These are phyloP conservation scores for Psix sp. DNA, from an alignment of 1,140 invertebrate species.

Conservation along the genomic window DNA sequence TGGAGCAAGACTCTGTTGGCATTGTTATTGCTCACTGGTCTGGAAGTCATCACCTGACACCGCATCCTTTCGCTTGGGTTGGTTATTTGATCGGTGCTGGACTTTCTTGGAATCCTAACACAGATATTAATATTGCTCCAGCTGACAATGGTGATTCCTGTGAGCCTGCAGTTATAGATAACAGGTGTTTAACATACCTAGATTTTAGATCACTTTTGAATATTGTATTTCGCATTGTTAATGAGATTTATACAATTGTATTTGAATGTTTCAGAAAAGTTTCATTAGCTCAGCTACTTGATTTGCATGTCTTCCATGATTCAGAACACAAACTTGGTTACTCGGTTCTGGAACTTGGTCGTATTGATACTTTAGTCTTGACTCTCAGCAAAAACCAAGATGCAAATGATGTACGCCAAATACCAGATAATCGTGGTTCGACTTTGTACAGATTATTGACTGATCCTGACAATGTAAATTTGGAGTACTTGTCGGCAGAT, in stretches of 20 bases:
- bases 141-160: slow-evolving; percentile 68
- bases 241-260: too few species aligned
- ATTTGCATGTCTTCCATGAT: slow-evolving; percentile 80
- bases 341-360: slow-evolving; percentile 80
- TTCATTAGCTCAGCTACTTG: slow-evolving; percentile 78
- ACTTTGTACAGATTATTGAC: slow-evolving; percentile 80
- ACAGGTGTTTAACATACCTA: slow-evolving; percentile 25
- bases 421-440: slow-evolving; percentile 81
- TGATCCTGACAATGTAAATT: slow-evolving; percentile 80
- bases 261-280: slow-evolving; percentile 51
- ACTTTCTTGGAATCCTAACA: slow-evolving; percentile 81
- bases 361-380: slow-evolving; percentile 80
- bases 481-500: slow-evolving; percentile 80
- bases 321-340: slow-evolving; percentile 77
- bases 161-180: slow-evolving; percentile 56
- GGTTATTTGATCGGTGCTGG: slow-evolving; percentile 81
- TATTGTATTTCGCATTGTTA: too few species aligned
- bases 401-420: slow-evolving; percentile 76
- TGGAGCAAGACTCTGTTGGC: slow-evolving; percentile 78
- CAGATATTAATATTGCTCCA: slow-evolving; percentile 71
- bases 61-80: slow-evolving; percentile 82
- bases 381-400: slow-evolving; percentile 76
- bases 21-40: slow-evolving; percentile 83
- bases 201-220: too few species aligned
- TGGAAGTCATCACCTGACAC: slow-evolving; percentile 81